A percentile compares a stretch with the other conserved stretches of the same genome.
These are phyloP conservation scores for Ceryle rudis DNA, from an alignment of 2,797 vertebrate genomes.

Conservation along the genomic window DNA sequence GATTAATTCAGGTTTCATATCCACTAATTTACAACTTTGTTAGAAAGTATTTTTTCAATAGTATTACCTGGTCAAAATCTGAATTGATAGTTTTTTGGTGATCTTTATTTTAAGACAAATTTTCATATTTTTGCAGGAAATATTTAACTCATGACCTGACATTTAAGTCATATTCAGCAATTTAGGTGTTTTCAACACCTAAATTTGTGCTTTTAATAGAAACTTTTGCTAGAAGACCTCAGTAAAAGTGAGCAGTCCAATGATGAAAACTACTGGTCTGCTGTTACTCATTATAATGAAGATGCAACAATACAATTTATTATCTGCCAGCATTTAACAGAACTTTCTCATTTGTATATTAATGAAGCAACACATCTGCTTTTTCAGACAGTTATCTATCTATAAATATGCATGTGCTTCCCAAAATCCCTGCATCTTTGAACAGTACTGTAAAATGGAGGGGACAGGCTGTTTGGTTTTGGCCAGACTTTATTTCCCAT, in stretches of 20 bases:
- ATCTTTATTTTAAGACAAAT: too few species aligned
- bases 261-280: background rate
- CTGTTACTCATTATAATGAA: rapidly evolving
- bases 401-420: background rate
- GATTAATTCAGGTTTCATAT: background rate
- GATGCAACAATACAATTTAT: background rate
- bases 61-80: background rate
- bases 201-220: background rate
- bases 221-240: background rate
- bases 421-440: background rate
- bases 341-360: background rate
- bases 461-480: background rate
- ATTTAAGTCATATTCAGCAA: too few species aligned
- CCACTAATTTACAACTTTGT: background rate
- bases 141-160: too few species aligned
- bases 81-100: too few species aligned
- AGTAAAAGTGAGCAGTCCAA: background rate
- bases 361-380: background rate
- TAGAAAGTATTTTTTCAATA: background rate
- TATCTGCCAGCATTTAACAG: background rate
- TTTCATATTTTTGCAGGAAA: too few species aligned
- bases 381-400: background rate
- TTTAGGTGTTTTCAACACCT: background rate
- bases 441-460: background rate
- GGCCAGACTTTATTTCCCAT: background rate